phyloP scores from a whole-genome alignment of 2,888 invertebrate genomes.

The Cephus pulcher region DNA sequence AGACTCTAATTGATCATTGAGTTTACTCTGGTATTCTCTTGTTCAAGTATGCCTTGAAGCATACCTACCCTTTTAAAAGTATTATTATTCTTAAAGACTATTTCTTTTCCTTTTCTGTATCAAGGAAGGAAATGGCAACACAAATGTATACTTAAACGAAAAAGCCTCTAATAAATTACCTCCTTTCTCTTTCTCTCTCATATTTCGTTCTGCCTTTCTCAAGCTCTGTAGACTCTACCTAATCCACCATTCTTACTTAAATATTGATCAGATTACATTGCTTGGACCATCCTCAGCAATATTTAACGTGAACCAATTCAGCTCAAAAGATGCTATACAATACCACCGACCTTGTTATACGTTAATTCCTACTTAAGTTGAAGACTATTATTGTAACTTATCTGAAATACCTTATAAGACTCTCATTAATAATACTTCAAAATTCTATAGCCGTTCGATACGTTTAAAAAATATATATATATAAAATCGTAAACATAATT shows the following conservation, averaged over 20 bases:
- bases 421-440: background rate
- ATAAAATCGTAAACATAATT: background rate
- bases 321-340: background rate
- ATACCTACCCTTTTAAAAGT: background rate
- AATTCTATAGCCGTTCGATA: background rate
- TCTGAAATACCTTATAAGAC: background rate
- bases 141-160: background rate
- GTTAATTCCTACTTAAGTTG: background rate
- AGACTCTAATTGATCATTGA: background rate
- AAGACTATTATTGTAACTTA: background rate
- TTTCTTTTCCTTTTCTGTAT: background rate
- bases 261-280: background rate
- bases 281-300: background rate
- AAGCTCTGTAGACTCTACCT: background rate
- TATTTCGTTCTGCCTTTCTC: background rate
- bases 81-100: background rate
- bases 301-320: background rate
- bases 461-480: background rate
- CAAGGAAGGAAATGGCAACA: background rate
- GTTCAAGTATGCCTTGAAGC: background rate
- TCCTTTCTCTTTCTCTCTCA: background rate
- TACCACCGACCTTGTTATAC: background rate
- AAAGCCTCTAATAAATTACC: background rate
- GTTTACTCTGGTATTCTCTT: background rate
- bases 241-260: background rate